phyloP scores from a whole-genome alignment of 2,797 vertebrate species.

The Sphaeramia orbicularis region DNA sequence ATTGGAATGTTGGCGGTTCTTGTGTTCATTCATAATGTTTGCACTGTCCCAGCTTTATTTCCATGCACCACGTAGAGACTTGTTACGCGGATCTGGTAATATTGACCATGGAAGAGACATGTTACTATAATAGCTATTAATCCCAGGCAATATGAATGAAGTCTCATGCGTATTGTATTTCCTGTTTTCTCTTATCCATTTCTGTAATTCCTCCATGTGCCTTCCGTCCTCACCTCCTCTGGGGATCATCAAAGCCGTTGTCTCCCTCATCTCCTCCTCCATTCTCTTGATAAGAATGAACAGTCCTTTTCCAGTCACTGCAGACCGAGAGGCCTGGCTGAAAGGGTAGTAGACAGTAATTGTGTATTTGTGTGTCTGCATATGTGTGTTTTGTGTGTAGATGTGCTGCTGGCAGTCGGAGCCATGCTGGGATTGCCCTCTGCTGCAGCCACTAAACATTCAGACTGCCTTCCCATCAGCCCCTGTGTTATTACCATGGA shows the following conservation, averaged over 20 bases:
- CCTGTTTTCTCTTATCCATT: conserved; percentile 39
- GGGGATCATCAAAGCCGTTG: conserved; percentile 52
- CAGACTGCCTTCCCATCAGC: conserved; percentile 69
- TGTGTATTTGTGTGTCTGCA: conserved; percentile 34
- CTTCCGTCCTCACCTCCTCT: conserved; percentile 30
- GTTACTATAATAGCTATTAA: conserved; percentile 39
- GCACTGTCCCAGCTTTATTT: not conserved
- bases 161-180: conserved; percentile 46
- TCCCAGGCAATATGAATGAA: conserved; percentile 35
- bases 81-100: not conserved
- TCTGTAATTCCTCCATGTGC: conserved; percentile 46
- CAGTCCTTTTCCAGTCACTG: conserved; percentile 39
- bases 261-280: conserved; percentile 1
- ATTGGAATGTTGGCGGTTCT: not conserved
- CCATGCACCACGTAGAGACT: not conserved
- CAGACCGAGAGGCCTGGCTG: conserved; percentile 35
- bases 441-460: conserved; percentile 65
- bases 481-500: conserved; percentile 73
- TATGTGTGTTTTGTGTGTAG: not conserved
- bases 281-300: conserved; percentile 45
- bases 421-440: conserved; percentile 57
- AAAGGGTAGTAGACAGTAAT: conserved; percentile 27
- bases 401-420: conserved; percentile 31
- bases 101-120: conserved; percentile 23
- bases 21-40: not conserved